These are phyloP conservation scores for Staurois parvus DNA, from an alignment of 2,797 vertebrate species.

Conservation along the genomic window DNA sequence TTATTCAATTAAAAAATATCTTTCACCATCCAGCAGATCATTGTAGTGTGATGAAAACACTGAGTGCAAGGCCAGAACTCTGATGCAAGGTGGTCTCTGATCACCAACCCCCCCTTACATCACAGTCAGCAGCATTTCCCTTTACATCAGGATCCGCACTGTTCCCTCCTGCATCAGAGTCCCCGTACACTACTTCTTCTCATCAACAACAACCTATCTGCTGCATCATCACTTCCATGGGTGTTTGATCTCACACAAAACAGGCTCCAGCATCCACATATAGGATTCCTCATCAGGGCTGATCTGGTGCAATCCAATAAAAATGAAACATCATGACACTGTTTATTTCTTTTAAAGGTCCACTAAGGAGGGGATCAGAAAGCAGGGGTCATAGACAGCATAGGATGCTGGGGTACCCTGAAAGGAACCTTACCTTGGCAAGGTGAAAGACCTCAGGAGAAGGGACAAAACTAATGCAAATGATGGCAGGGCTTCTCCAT, in stretches of 20 bases:
- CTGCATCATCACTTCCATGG: conserved; percentile 20
- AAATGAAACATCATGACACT: not conserved
- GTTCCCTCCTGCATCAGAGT: too few relatives aligned
- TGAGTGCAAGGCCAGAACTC: too few relatives aligned
- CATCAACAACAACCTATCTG: conserved; percentile 12
- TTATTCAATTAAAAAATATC: too few relatives aligned
- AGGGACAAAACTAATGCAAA: conserved; percentile 41
- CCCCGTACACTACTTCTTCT: conserved; percentile 36
- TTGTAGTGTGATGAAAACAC: too few relatives aligned
- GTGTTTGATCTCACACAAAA: not conserved
- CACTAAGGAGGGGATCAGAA: not conserved
- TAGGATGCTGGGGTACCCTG: not conserved
- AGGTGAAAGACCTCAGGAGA: conserved; percentile 31
- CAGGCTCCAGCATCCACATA: conserved; percentile 1
- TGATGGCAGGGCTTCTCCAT: conserved; percentile 22
- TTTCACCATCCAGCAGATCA: too few relatives aligned
- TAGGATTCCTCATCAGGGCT: not conserved
- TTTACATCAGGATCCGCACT: too few relatives aligned
- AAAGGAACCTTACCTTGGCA: conserved; percentile 58
- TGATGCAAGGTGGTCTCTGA: too few relatives aligned
- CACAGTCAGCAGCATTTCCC: too few relatives aligned
- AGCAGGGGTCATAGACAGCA: too few relatives aligned
- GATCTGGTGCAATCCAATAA: not conserved
- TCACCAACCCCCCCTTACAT: too few relatives aligned
- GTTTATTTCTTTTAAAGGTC: not conserved